phyloP scores from a whole-genome alignment of 2,797 vertebrate species.

The Esox masquinongy region DNA sequence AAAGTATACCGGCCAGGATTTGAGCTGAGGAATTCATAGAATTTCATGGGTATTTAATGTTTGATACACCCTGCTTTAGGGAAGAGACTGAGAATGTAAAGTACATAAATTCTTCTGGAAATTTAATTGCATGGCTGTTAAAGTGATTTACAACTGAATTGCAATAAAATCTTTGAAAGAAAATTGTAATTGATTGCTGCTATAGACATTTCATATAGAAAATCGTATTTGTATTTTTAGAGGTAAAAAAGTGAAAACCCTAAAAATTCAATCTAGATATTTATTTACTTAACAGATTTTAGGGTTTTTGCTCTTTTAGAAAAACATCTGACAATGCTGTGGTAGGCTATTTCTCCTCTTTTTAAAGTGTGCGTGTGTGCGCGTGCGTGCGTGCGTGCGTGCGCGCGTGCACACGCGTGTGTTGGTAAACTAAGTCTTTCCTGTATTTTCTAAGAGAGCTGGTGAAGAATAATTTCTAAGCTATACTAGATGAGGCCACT shows the following conservation, averaged over 20 bases:
- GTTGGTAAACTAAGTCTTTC: background rate
- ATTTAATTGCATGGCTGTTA: conserved; percentile 36
- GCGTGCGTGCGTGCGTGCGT: background rate
- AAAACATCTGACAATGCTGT: too few species aligned
- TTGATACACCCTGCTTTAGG: conserved; percentile 39
- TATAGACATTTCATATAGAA: conserved; percentile 18
- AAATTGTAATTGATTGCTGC: conserved; percentile 32
- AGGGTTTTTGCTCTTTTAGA: background rate
- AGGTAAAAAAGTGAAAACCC: background rate
- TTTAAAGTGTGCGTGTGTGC: too few species aligned
- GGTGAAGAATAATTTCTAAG: background rate
- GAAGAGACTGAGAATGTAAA: conserved; percentile 13
- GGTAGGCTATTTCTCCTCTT: background rate
- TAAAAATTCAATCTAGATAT: background rate
- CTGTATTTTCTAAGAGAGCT: background rate
- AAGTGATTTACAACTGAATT: conserved; percentile 2
- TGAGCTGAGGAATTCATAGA: conserved; percentile 18
- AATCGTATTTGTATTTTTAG: background rate
- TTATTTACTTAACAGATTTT: background rate
- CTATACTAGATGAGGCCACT: background rate
- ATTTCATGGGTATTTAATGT: conserved; percentile 39
- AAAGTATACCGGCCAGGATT: conserved; percentile 31
- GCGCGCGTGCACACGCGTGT: background rate
- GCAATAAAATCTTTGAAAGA: conserved; percentile 16
- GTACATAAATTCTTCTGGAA: conserved; percentile 37